Evolutionary conservation across 2,888 invertebrate genomes (phyloP).

Genomic region (Latheticus oryzae): DNA sequence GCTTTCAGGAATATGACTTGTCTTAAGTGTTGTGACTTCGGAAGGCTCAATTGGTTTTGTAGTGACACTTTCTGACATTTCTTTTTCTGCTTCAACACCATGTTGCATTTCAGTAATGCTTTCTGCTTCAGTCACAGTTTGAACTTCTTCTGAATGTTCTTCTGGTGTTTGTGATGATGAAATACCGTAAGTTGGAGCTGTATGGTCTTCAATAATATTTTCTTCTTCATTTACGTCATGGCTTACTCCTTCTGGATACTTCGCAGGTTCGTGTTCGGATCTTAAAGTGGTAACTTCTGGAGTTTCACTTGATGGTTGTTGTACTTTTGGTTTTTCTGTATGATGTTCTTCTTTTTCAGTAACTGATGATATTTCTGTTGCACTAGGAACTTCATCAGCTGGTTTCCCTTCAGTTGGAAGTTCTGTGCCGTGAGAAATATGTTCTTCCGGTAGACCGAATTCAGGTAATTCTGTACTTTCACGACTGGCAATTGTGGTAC

Average conservation of each 20-base stretch:
- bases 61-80: neutral
- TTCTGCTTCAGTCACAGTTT: conserved; percentile 28
- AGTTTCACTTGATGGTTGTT: conserved; percentile 2
- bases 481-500: conserved; percentile 5
- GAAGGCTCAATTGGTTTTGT: conserved; percentile 14
- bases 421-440: neutral
- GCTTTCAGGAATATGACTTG: conserved; percentile 26
- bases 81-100: conserved; percentile 9
- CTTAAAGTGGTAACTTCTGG: conserved; percentile 7
- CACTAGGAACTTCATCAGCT: neutral
- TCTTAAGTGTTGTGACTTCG: conserved; percentile 22
- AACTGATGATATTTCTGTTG: neutral
- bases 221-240: conserved; percentile 19
- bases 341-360: neutral
- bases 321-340: conserved; percentile 32
- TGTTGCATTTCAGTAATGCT: conserved; percentile 21
- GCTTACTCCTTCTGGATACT: conserved; percentile 17
- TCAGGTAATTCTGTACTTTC: conserved; percentile 23
- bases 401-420: neutral
- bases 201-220: conserved; percentile 12
- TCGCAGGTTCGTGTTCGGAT: conserved; percentile 1
- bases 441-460: conserved; percentile 10
- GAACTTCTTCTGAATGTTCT: conserved; percentile 9
- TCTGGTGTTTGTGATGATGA: conserved; percentile 1
- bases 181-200: conserved; percentile 11